Conservation (phyloP, 35 echinoderm and acorn worm genomes). For the Antedon bifida region DNA sequence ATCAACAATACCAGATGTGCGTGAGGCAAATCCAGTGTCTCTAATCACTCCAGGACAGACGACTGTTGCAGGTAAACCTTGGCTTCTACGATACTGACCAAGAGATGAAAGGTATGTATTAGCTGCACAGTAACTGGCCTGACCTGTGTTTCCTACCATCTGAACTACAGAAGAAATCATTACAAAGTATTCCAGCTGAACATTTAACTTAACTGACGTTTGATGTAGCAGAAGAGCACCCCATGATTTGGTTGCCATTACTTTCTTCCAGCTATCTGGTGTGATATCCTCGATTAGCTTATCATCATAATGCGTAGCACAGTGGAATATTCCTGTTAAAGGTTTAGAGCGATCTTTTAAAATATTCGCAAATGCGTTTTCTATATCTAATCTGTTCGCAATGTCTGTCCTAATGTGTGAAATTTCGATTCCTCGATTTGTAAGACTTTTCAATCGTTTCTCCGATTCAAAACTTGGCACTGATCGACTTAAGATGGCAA, state of each 20-base stretch:
- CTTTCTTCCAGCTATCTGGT: slow-evolving; percentile 19
- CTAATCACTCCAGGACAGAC: slow-evolving; percentile 24
- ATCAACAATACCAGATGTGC: slow-evolving; percentile 9
- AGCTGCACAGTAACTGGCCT: slow-evolving; percentile 45
- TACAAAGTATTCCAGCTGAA: slow-evolving; percentile 32
- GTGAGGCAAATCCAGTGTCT: slow-evolving; percentile 27
- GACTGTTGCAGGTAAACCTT: slow-evolving; percentile 36
- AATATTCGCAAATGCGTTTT: slow-evolving; percentile 6
- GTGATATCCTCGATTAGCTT: slow-evolving; percentile 11
- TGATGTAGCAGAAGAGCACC: slow-evolving; percentile 46
- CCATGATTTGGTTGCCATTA: slow-evolving; percentile 35
- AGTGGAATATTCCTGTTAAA: slow-evolving; percentile 43
- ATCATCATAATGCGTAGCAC: slow-evolving; percentile 34
- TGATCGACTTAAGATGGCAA: slow-evolving; percentile 25
- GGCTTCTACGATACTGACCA: background rate
- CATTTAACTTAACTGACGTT: slow-evolving; percentile 25
- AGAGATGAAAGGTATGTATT: slow-evolving; percentile 37
- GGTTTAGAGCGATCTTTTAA: background rate
- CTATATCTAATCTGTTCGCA: background rate
- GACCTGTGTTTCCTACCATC: slow-evolving; percentile 43
- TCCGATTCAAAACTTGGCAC: background rate
- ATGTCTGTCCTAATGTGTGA: slow-evolving; percentile 17
- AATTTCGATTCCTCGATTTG: background rate
- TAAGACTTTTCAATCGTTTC: background rate
- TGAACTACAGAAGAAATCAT: slow-evolving; percentile 34